A percentile compares a stretch with the other conserved stretches of the same genome.
Evolutionary conservation across 2,797 vertebrate species (phyloP).

Genomic region (Diglossa cyanea): DNA sequence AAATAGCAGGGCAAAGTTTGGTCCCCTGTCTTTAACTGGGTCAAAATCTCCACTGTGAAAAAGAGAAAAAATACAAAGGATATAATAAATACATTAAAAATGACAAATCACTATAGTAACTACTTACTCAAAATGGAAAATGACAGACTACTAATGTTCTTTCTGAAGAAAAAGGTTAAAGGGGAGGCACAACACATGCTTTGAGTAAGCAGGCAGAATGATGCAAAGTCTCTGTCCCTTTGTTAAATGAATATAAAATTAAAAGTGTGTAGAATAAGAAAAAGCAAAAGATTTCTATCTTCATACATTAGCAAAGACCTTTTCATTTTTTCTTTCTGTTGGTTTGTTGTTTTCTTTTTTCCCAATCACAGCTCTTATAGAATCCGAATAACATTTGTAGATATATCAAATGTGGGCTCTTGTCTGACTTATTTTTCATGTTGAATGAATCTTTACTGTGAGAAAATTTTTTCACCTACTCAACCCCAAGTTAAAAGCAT

Average conservation of each 20-base stretch:
- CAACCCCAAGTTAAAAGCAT: not conserved
- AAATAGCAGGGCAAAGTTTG: not conserved
- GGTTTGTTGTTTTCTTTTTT: rapidly evolving
- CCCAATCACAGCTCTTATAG: not conserved
- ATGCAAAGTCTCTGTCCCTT: not conserved
- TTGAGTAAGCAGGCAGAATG: not conserved
- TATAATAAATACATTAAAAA: not conserved
- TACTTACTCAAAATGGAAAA: not conserved
- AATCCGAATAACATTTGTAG: not conserved
- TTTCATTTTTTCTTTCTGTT: not conserved
- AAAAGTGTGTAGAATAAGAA: not conserved
- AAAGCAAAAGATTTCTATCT: not conserved
- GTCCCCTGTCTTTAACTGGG: not conserved
- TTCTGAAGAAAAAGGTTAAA: not conserved
- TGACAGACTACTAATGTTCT: not conserved
- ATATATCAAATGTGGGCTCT: not conserved
- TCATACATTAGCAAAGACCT: not conserved
- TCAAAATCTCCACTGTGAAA: not conserved
- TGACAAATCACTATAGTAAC: not conserved
- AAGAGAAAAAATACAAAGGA: not conserved
- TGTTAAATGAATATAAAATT: not conserved
- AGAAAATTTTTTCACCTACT: not conserved
- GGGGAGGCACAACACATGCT: not conserved
- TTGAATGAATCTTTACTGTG: not conserved
- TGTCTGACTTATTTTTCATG: not conserved